phyloP scores from a whole-genome alignment of 2,797 vertebrate genomes.

The Antrozous pallidus region DNA sequence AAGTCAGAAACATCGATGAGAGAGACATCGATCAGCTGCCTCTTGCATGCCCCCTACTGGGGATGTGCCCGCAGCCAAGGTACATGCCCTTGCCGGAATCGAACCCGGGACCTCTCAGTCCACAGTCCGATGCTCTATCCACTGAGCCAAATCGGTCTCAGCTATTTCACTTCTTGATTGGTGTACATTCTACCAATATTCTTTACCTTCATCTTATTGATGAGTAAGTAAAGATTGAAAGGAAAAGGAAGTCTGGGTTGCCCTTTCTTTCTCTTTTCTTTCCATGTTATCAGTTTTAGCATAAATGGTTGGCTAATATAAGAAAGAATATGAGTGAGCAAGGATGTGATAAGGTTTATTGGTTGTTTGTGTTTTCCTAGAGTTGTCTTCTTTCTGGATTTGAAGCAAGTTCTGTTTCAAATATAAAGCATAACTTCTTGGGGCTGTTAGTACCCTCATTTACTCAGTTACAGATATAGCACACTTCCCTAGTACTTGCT shows the following conservation, averaged over 20 bases:
- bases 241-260: not conserved
- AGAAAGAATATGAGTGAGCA: not conserved
- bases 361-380: not conserved
- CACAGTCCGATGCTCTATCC: too few relatives aligned
- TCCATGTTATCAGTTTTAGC: not conserved
- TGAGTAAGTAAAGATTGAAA: not conserved
- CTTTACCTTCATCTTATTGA: not conserved
- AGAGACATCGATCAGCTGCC: too few relatives aligned
- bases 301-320: not conserved
- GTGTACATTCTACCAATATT: not conserved
- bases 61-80: too few relatives aligned
- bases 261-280: conserved; percentile 9
- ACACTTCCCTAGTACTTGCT: not conserved
- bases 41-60: too few relatives aligned
- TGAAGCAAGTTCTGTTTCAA: not conserved
- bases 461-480: not conserved
- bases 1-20: too few relatives aligned
- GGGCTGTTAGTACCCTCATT: not conserved
- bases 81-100: too few relatives aligned
- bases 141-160: too few relatives aligned
- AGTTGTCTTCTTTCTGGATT: not conserved
- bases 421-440: not conserved
- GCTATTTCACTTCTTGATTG: not conserved
- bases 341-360: not conserved
- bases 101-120: too few relatives aligned